Evolutionary conservation across 53 echinoderm and acorn worm species (phyloP).

Genomic region (Holothuria leucospilota): DNA sequence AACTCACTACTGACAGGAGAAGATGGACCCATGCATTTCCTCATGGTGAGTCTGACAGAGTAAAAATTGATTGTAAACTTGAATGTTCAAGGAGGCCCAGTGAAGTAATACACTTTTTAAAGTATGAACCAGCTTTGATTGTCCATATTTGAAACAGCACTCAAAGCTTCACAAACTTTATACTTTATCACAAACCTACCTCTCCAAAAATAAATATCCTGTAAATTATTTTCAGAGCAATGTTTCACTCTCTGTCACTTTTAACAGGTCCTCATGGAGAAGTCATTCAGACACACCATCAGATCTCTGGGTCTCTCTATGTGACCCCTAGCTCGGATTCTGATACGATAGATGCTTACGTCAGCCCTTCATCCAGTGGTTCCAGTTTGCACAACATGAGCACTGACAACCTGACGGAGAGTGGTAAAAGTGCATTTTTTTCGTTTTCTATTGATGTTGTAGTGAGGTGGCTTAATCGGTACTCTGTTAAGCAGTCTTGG

Average conservation of each 20-base stretch:
- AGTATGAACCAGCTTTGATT: too few species aligned
- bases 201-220: too few species aligned
- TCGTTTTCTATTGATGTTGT: too few species aligned
- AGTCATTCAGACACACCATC: slow-evolving; percentile 83
- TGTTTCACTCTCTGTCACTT: background rate
- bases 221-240: background rate
- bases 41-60: slow-evolving; percentile 63
- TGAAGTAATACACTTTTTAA: too few species aligned
- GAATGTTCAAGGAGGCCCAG: too few species aligned
- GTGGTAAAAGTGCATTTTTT: slow-evolving; percentile 2
- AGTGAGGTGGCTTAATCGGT: too few species aligned
- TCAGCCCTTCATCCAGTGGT: slow-evolving; percentile 68
- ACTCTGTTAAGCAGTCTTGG: too few species aligned
- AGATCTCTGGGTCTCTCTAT: slow-evolving; percentile 31
- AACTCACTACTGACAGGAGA: slow-evolving; percentile 82
- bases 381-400: slow-evolving; percentile 60
- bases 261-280: slow-evolving; percentile 76
- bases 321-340: slow-evolving; percentile 19
- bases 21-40: slow-evolving; percentile 98
- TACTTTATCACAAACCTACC: too few species aligned
- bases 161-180: too few species aligned
- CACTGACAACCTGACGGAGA: slow-evolving; percentile 5
- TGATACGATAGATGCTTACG: slow-evolving; percentile 22
- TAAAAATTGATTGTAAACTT: too few species aligned
- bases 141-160: too few species aligned